Evolutionary conservation across 2,113 vertebrate species (phyloP), one percentile per base, ranked within the genome.

Genomic region (Scomber japonicus): DNA sequence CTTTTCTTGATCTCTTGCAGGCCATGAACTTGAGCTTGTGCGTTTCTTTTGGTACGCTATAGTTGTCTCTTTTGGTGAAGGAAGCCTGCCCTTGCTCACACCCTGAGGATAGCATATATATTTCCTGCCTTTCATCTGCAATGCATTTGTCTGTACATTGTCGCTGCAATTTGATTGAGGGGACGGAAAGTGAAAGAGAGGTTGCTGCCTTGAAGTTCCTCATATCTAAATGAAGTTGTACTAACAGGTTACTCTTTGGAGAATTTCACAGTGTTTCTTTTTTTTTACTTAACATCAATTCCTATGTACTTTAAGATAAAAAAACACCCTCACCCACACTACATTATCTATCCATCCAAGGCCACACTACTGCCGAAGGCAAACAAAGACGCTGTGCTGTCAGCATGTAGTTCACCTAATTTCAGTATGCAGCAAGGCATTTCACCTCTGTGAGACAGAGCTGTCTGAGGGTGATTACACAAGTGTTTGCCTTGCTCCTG

Each of bases 101-200:
- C 75, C 62, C 69, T 5, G 74, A 78, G 66, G 81, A 72, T 82
- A 64, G 51, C 70, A 82, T 77, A 79, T 82, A 31, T 64, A 71
- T 87, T 92, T 94, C 92, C 93, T 92, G 92, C 79, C 89, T 93
- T 93, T 94, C 80, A 91, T 93, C 85, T 88, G 53, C 71, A 74
- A 78, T 53, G 74, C 68, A 66, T 89, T 90, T 85, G 85, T 82
- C 89, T 85, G 71, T 79, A 76, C 46, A 45, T 44, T 71, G 80
- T 79, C 4, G 15, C 45, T 45, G 27, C 57, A 31, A 24, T 79
- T 64, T 17, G 57, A 70, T 21, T 63, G 48, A 61, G 8, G 61
- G 15, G 27, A 60, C 71, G 54, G 62, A 72, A 83, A 76, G 45
- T 7, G 69, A 82, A 69, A 77, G 63, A 24, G 54, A 76, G 45